These are phyloP conservation scores for Montipora foliosa DNA, from an alignment of 64 coral and sea anemone genomes.

Conservation along the genomic window DNA sequence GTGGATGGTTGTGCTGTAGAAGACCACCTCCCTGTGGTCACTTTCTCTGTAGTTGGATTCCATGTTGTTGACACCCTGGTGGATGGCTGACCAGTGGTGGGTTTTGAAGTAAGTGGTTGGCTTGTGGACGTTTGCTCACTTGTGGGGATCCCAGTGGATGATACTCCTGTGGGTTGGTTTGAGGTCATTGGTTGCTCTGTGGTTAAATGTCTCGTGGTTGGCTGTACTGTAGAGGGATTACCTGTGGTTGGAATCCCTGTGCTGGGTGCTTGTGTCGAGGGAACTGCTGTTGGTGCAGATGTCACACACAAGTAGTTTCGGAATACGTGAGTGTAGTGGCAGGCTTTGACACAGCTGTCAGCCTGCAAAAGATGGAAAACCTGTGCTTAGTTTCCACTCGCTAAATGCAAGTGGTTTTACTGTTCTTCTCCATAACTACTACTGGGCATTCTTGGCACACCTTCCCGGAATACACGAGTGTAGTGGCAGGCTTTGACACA, in stretches of 20 bases:
- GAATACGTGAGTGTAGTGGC: constrained; percentile 70
- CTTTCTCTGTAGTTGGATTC: neutral
- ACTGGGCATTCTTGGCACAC: too few species aligned
- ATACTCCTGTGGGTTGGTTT: neutral
- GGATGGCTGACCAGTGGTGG: neutral
- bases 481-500: too few species aligned
- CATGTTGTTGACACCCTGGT: neutral
- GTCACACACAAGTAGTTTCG: constrained; percentile 23
- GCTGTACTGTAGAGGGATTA: neutral
- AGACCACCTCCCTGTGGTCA: neutral
- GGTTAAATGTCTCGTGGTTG: neutral
- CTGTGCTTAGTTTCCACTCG: too few species aligned
- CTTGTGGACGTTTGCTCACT: neutral
- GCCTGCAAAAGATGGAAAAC: constrained; percentile 29
- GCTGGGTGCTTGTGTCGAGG: neutral
- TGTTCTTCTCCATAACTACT: too few species aligned
- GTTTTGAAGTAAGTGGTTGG: neutral
- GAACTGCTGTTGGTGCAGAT: neutral
- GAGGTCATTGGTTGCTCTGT: neutral
- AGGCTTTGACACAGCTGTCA: constrained; percentile 45
- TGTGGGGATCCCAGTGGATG: neutral
- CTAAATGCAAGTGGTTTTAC: too few species aligned
- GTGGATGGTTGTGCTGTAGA: neutral
- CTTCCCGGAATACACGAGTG: too few species aligned
- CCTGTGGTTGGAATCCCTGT: neutral